A percentile compares a stretch with the other conserved stretches of the same genome.
Conservation (phyloP, 2,797 vertebrate species). For the Tiaroga cobitis region DNA sequence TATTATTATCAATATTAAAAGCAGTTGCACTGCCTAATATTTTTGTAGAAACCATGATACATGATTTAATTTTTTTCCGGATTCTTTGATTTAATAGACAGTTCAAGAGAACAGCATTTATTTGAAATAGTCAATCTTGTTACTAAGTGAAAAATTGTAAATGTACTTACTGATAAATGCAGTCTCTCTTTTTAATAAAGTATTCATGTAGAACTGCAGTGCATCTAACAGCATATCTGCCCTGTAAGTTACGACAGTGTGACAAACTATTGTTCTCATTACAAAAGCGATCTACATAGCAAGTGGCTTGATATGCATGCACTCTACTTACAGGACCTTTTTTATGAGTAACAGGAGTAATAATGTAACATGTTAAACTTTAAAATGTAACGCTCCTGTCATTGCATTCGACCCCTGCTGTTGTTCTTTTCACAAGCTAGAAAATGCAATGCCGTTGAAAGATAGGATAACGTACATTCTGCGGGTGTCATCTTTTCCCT, state of each 20-base stretch:
- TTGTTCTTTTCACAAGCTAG: neutral
- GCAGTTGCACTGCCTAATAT: neutral
- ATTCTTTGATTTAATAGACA: neutral
- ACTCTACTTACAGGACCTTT: neutral
- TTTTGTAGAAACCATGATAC: neutral
- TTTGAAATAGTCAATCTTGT: neutral
- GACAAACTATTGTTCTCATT: neutral
- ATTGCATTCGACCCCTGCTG: neutral
- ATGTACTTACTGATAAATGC: neutral
- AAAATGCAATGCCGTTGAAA: constrained; percentile 6
- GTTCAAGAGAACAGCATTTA: too few species aligned
- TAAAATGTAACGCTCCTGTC: neutral
- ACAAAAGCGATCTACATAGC: neutral
- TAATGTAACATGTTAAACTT: neutral
- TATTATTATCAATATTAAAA: neutral
- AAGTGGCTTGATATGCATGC: neutral
- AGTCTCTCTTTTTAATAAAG: neutral
- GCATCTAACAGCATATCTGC: neutral
- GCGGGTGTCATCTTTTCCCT: constrained; percentile 28
- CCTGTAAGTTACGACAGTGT: neutral
- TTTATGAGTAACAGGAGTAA: neutral
- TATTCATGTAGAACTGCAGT: neutral
- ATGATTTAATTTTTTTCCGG: too few species aligned
- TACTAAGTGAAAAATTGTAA: neutral
- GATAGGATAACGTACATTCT: neutral